These are phyloP conservation scores for Rapana venosa DNA, from an alignment of 2,888 invertebrate species.

Conservation along the genomic window DNA sequence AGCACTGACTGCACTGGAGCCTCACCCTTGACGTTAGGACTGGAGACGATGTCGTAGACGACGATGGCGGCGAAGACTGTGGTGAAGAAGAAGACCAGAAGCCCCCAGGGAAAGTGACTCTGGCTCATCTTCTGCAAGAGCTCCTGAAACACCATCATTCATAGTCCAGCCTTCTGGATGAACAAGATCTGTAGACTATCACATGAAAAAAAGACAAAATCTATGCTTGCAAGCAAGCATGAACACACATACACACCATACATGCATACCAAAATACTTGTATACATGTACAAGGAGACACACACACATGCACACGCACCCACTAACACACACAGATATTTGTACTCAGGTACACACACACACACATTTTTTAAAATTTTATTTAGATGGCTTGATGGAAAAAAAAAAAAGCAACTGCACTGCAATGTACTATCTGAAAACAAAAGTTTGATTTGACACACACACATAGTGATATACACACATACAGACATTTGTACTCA, in stretches of 20 bases:
- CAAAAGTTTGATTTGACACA: too few species aligned
- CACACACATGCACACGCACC: background rate
- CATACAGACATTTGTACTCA: background rate
- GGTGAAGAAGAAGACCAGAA: conserved; percentile 67
- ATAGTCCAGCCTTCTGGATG: too few species aligned
- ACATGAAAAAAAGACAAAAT: too few species aligned
- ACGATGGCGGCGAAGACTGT: conserved; percentile 66
- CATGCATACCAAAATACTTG: too few species aligned
- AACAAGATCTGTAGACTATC: too few species aligned
- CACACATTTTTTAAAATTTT: background rate
- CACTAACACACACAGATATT: background rate
- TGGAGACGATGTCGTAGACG: conserved; percentile 71
- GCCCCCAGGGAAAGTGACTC: conserved; percentile 72
- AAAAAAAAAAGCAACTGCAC: too few species aligned
- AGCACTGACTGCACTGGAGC: too few species aligned
- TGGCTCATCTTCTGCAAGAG: conserved; percentile 69
- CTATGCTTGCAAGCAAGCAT: background rate
- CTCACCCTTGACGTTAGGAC: conserved; percentile 69
- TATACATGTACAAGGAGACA: background rate
- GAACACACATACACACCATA: background rate
- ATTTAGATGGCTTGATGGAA: too few species aligned
- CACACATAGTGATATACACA: background rate
- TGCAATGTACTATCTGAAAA: too few species aligned
- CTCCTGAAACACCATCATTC: conserved; percentile 61
- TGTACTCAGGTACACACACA: background rate